Conservation (phyloP, 1,140 invertebrate genomes). For the Ericerus pela region DNA sequence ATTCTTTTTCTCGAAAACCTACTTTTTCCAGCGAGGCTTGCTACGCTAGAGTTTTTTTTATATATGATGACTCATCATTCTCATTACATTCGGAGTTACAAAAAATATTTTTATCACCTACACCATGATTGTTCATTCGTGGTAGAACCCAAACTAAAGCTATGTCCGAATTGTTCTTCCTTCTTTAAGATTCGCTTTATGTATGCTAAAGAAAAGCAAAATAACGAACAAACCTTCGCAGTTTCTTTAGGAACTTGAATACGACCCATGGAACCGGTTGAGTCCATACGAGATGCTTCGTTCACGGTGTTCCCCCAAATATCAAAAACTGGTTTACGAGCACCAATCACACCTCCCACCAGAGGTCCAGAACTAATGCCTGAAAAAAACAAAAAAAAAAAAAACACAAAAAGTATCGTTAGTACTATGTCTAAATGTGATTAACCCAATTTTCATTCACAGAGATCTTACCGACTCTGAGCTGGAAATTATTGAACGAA, state of each 20-base stretch:
- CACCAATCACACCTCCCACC: constrained; percentile 94
- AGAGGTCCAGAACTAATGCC: constrained; percentile 83
- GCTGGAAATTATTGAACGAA: constrained; percentile 92
- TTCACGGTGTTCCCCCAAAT: constrained; percentile 97
- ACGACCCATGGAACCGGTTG: constrained; percentile 67
- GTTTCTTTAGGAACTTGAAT: constrained; percentile 78
- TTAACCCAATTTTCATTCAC: neutral
- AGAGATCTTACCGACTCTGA: constrained; percentile 57
- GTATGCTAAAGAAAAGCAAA: too few species aligned
- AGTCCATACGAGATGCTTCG: constrained; percentile 86
- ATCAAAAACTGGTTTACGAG: constrained; percentile 93
- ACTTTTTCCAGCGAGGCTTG: too few species aligned
- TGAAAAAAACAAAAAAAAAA: constrained; percentile 26
- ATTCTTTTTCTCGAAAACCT: too few species aligned
- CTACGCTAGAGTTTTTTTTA: too few species aligned
- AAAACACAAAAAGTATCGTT: neutral
- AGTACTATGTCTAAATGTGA: neutral
- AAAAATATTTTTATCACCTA: too few species aligned
- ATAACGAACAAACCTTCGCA: constrained; percentile 43
- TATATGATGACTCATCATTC: too few species aligned
- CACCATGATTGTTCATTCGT: too few species aligned
- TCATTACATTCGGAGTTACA: too few species aligned
- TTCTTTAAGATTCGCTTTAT: too few species aligned
- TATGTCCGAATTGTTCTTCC: too few species aligned
- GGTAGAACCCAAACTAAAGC: too few species aligned